A percentile compares a stretch with the other conserved stretches of the same genome.
phyloP scores from a whole-genome alignment of 2,113 vertebrate genomes.

The Corythaixoides concolor region DNA sequence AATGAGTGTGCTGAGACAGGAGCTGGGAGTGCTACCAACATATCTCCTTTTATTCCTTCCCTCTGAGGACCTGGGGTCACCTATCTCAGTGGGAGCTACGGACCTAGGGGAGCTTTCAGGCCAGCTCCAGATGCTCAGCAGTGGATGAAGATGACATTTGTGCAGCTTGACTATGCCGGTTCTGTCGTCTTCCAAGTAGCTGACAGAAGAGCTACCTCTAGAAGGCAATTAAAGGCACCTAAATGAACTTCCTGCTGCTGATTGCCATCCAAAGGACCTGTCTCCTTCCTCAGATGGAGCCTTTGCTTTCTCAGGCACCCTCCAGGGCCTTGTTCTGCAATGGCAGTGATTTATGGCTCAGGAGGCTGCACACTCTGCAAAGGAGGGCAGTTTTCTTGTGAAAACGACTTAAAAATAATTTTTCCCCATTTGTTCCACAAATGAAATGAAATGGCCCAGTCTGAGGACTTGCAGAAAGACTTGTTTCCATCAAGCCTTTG shows the following conservation, averaged over 20 bases:
- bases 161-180: background rate
- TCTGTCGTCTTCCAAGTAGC: background rate
- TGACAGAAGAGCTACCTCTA: background rate
- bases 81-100: background rate
- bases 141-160: background rate
- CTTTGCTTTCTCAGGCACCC: background rate
- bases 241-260: background rate
- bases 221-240: background rate
- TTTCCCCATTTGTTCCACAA: conserved; percentile 25
- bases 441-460: conserved; percentile 24
- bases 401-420: conserved; percentile 1
- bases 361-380: background rate
- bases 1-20: accelerated
- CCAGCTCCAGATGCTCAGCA: background rate
- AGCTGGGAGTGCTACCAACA: background rate
- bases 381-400: background rate
- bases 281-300: background rate
- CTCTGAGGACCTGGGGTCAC: background rate
- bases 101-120: background rate
- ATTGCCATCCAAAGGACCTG: background rate
- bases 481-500: conserved; percentile 40
- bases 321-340: background rate
- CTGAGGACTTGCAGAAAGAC: conserved; percentile 18
- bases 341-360: background rate
- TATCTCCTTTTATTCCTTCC: background rate